Percentiles rank a stretch among this genome's conserved stretches.
Conservation (phyloP, 2,888 invertebrate genomes). For the Phengaris arion region DNA sequence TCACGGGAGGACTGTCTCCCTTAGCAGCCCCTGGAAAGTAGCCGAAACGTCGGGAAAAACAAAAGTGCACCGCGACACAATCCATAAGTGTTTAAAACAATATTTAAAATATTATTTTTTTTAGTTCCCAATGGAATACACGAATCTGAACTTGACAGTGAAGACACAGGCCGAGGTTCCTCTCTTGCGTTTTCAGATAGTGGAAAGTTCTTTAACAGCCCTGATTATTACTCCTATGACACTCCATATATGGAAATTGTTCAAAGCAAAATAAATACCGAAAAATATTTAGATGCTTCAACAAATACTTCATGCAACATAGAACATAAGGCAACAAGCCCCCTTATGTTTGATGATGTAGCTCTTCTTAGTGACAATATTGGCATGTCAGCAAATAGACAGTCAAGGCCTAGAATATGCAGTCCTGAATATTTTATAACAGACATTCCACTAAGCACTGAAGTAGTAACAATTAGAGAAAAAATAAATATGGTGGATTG, state of each 20-base stretch:
- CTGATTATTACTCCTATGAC: slow-evolving; percentile 54
- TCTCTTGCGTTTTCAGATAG: slow-evolving; percentile 62
- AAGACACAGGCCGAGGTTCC: slow-evolving; percentile 68
- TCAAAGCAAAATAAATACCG: slow-evolving; percentile 34
- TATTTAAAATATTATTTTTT: slow-evolving; percentile 22
- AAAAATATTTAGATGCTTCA: slow-evolving; percentile 36
- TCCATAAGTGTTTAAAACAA: not conserved
- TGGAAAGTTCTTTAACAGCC: slow-evolving; percentile 60
- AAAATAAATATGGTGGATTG: slow-evolving; percentile 5
- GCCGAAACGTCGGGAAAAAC: too few relatives aligned
- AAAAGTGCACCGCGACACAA: too few relatives aligned
- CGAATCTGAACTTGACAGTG: slow-evolving; percentile 46
- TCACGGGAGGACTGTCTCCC: too few relatives aligned
- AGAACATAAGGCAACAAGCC: slow-evolving; percentile 40
- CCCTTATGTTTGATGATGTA: slow-evolving; percentile 38
- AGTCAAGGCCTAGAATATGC: not conserved
- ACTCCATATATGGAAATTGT: slow-evolving; percentile 37
- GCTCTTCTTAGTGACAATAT: slow-evolving; percentile 29
- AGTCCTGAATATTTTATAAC: slow-evolving; percentile 51
- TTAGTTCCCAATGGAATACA: slow-evolving; percentile 27
- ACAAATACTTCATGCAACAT: slow-evolving; percentile 40
- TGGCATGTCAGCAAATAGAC: not conserved
- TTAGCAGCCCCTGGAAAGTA: too few relatives aligned
- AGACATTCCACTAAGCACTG: slow-evolving; percentile 22
- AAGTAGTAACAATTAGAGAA: slow-evolving; percentile 17